phyloP scores from a whole-genome alignment of 1,140 invertebrate genomes.

The Periplaneta americana region DNA sequence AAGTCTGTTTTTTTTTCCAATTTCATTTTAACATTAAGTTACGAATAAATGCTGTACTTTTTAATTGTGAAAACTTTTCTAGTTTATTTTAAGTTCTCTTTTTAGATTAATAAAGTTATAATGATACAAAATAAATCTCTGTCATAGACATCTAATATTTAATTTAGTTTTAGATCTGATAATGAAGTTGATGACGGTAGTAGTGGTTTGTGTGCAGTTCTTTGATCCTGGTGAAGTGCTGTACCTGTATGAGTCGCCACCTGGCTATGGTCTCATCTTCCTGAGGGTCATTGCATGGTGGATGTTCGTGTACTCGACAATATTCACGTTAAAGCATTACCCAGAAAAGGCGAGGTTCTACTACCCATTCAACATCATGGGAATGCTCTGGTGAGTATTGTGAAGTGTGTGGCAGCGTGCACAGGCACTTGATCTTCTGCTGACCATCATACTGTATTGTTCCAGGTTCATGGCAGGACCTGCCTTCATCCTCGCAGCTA shows the following conservation, averaged over 20 bases:
- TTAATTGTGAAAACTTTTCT: too few species aligned
- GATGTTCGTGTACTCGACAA: conserved; percentile 75
- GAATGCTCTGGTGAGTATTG: conserved; percentile 62
- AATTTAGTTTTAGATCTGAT: too few species aligned
- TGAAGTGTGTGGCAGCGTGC: not conserved
- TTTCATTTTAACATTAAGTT: too few species aligned
- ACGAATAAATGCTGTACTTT: too few species aligned
- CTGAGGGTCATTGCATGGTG: conserved; percentile 74
- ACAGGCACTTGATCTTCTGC: not conserved
- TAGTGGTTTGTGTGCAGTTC: too few species aligned
- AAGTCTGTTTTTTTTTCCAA: too few species aligned
- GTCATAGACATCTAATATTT: too few species aligned
- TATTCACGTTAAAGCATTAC: conserved; percentile 78
- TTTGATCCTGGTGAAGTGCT: conserved; percentile 87
- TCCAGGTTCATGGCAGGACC: conserved; percentile 70
- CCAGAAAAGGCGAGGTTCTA: conserved; percentile 70
- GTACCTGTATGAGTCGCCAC: conserved; percentile 84
- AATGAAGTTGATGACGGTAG: too few species aligned
- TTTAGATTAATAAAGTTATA: too few species aligned
- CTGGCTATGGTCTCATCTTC: conserved; percentile 77
- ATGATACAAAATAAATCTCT: too few species aligned
- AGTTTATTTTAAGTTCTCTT: too few species aligned
- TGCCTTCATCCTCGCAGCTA: conserved; percentile 72
- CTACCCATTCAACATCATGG: conserved; percentile 72
- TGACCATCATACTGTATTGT: not conserved